Base-by-base conservation (phyloP, 2,113 vertebrate species). In the Talpa occidentalis region DNA sequence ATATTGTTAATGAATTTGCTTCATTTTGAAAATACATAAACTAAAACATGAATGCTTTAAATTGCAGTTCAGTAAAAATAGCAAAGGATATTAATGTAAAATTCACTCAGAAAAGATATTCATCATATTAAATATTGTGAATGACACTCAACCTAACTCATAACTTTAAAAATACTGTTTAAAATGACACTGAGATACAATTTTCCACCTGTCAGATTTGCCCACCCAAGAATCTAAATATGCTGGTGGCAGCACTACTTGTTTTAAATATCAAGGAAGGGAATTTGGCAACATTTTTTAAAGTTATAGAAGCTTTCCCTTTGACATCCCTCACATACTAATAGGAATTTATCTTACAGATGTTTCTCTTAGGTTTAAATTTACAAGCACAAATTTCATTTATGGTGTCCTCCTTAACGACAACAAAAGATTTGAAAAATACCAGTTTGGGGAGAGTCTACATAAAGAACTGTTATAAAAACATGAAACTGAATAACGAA, bases 1-100 rank as follows among this genome's bases (percentile, higher is more conserved):
- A 82, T 87, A 35, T 82, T 14, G 24, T 92, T 94, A 84, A 47
- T 94, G 4, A 42, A 14, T 77, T 95, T 93, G 22, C 19, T 70
- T 96, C 62, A 85, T 28, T 92, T 86, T 44, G 8, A 80, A 91
- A 96, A 69, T 30, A 30, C n/a, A 37, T 8, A 89, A 26, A 10
- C 30, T 74, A 72, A 80, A 8, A 90, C 94, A 81, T 52, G 1
- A 88, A 52, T 47, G 40, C 24, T 52, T 86, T 24, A 83, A 84
- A 69, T 22, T 81, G 14, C 19, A 86, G 10, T 42, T 84, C 35
- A 8, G 82, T 40, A 72, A 83, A 81, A 95, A 44, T 79, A 24
- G 5, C 28, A 59, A 94, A 91, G 10, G 1, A 64, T 95, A 70
- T 26, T 56, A 56, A 66, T 19, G 66, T 24, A 78, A 60, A 60